Evolutionary conservation across 2,113 vertebrate species (phyloP).

Genomic region (Hystrix brachyura): DNA sequence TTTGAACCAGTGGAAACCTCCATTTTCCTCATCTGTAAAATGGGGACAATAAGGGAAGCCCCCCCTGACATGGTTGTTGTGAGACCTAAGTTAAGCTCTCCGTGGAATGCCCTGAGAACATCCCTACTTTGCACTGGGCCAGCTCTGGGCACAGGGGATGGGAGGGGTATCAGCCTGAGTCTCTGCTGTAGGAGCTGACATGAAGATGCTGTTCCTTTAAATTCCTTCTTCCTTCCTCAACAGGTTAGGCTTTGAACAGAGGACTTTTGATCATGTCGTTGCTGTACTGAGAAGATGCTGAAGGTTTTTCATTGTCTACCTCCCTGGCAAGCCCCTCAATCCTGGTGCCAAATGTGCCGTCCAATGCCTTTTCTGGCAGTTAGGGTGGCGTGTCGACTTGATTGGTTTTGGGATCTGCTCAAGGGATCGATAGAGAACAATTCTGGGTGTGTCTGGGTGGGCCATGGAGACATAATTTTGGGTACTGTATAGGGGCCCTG

Average conservation of each 20-base stretch:
- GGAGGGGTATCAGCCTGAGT: background rate
- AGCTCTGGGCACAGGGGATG: background rate
- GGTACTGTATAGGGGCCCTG: background rate
- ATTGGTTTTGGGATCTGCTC: background rate
- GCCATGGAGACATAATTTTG: background rate
- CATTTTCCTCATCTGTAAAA: background rate
- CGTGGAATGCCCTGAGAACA: background rate
- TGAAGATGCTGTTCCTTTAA: background rate
- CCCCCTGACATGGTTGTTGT: background rate
- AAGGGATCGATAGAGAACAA: background rate
- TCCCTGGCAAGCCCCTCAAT: background rate
- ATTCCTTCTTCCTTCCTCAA: background rate
- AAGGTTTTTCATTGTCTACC: background rate
- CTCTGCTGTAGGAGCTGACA: background rate
- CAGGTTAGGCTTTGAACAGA: background rate
- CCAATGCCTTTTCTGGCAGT: background rate
- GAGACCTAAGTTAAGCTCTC: background rate
- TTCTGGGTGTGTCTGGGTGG: background rate
- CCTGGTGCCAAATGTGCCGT: background rate
- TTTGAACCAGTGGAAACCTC: background rate
- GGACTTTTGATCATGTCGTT: background rate
- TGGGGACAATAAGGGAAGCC: background rate
- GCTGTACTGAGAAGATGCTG: background rate
- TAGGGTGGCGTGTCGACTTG: background rate
- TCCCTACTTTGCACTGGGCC: no score